Conservation (phyloP, 64 coral and sea anemone species). For the Pocillopora verrucosa region DNA sequence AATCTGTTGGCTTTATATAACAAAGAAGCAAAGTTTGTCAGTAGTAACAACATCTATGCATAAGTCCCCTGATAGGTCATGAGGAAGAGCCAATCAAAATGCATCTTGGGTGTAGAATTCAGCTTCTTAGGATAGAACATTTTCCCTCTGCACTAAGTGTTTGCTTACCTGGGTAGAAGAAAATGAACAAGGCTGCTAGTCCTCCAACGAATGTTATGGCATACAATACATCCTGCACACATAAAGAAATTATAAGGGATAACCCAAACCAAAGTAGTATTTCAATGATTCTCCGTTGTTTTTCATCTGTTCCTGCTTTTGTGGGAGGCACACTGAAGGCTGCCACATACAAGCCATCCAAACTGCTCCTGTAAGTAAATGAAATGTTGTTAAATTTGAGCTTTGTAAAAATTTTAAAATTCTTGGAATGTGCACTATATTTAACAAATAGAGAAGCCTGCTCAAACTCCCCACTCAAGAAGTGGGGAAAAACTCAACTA, state of each 20-base stretch:
- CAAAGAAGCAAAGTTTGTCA: no score
- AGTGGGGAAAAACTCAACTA: no score
- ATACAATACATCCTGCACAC: constrained; percentile 21
- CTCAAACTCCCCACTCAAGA: no score
- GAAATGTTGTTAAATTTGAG: not conserved
- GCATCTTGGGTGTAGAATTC: no score
- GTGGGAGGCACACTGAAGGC: constrained; percentile 19
- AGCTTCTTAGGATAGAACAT: no score
- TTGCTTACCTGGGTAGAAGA: constrained; percentile 38
- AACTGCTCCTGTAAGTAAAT: constrained; percentile 9
- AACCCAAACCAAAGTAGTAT: constrained; percentile 22
- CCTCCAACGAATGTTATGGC: constrained; percentile 38
- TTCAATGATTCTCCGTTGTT: not conserved
- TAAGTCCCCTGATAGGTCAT: no score
- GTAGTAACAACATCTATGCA: no score
- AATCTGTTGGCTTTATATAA: no score
- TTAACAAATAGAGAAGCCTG: no score
- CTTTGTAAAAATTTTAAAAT: no score
- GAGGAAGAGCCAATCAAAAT: no score
- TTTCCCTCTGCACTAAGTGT: not conserved
- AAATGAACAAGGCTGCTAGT: constrained; percentile 53
- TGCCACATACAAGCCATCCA: constrained; percentile 36
- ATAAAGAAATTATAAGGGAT: constrained; percentile 2
- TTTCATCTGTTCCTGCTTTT: constrained; percentile 13
- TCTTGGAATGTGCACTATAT: no score